Evolutionary conservation across 2,888 invertebrate species (phyloP), one percentile per base, ranked within the genome.

Genomic region (Drosophila mulleri): DNA sequence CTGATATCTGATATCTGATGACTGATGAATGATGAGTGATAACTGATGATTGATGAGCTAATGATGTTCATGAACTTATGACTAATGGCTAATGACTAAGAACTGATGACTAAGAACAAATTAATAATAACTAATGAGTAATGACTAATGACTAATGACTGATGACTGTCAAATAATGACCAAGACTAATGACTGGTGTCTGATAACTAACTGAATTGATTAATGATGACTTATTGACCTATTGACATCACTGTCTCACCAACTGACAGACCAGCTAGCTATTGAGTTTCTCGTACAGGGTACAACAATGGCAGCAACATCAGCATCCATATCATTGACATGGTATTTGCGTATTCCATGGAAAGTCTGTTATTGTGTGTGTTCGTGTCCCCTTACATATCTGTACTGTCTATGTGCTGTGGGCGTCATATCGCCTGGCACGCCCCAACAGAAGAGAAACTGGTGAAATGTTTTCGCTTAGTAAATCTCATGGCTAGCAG

Each of bases 401-500:
- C 37, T 48, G 61, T 63, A 52, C 66, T 80, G 66, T 77, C 81
- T 67, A 47, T 81, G 52, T 48, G 56, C 73, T 65, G 66, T 80
- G 78, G 67, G 77, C 77, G 75, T 76, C 72, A 66, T 50, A 32
- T 50, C 18, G 68, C 65, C 53, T 67, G 80, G 76, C 76, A 79
- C 75, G 64, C 80, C 75, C 69, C 48, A 32, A 32, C 50, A 50
- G 23, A 61, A 72, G 63, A 67, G 82, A 82, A 83, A 83, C 83
- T 77, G 84, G 67, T 62, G 69, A 79, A 81, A 83, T 86, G 82
- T 76, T 84, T 87, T 86, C 85, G 86, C 86, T 83, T 74, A 79
- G 82, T 63, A 78, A 82, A 90, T 84, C 78, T 87, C 89, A 84
- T 89, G 85, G 82, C 77, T 84, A 84, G 75, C 76, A 63, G 57